Conservation (phyloP, 2,797 vertebrate genomes). For the Pipistrellus kuhlii region DNA sequence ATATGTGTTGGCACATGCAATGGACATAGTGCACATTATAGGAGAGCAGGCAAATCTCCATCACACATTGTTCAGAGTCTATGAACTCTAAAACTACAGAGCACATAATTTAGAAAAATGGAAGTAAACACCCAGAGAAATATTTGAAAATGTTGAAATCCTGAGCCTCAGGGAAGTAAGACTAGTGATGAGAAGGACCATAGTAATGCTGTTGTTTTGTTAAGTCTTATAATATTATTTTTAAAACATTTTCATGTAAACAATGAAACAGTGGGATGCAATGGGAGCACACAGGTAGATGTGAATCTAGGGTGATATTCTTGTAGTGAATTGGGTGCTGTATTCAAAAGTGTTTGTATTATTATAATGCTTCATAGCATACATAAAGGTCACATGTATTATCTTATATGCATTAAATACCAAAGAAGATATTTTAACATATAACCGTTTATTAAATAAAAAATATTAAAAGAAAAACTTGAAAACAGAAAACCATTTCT, state of each 20-base stretch:
- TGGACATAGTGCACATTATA: not conserved
- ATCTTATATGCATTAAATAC: not conserved
- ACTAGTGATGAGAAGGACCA: not conserved
- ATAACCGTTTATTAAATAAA: not conserved
- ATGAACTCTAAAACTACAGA: not conserved
- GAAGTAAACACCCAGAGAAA: not conserved
- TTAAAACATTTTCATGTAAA: not conserved
- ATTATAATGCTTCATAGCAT: not conserved
- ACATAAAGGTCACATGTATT: not conserved
- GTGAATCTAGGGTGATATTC: not conserved
- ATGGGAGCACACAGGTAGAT: not conserved
- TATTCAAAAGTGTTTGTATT: not conserved
- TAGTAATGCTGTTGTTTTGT: not conserved
- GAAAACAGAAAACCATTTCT: not conserved
- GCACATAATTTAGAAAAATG: slow-evolving; percentile 16
- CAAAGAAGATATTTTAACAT: not conserved
- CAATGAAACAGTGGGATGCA: not conserved
- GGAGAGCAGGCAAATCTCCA: not conserved
- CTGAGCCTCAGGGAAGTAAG: not conserved
- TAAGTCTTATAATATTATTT: not conserved
- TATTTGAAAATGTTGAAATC: not conserved
- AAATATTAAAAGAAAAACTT: not conserved
- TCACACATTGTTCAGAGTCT: not conserved
- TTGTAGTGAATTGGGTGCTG: not conserved
- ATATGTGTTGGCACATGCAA: not conserved